Conservation (phyloP, 2,797 vertebrate species). For the Lophotriccus pileatus region DNA sequence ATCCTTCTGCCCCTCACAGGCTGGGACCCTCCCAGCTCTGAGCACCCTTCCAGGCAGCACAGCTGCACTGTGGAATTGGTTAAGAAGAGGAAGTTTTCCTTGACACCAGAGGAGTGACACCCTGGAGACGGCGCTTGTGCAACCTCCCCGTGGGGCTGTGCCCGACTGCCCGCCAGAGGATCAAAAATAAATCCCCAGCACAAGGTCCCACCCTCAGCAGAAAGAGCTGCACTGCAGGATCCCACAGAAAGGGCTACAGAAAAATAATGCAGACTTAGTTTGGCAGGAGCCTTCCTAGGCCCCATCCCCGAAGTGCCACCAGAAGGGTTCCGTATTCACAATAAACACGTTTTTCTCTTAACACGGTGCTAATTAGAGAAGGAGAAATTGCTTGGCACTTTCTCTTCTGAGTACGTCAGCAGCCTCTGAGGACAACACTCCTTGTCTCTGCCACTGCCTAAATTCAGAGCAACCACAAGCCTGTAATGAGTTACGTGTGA, state of each 20-base stretch:
- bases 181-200: conserved; percentile 3
- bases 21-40: not conserved
- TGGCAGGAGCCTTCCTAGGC: not conserved
- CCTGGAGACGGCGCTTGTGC: conserved; percentile 73
- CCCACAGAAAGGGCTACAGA: not conserved
- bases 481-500: not conserved
- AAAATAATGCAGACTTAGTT: not conserved
- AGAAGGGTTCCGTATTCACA: not conserved
- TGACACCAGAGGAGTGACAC: conserved; percentile 78
- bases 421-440: conserved; percentile 9
- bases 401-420: conserved; percentile 27
- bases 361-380: not conserved
- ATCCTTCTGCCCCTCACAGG: not conserved
- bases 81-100: conserved; percentile 82
- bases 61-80: conserved; percentile 67
- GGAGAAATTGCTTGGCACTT: conserved; percentile 28
- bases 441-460: not conserved
- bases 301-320: not conserved
- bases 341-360: not conserved
- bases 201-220: not conserved
- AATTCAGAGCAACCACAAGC: conserved; percentile 22
- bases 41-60: not conserved
- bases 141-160: conserved; percentile 37
- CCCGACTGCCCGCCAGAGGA: not conserved
- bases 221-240: not conserved